Base-by-base conservation (phyloP, 1,140 invertebrate species). In the Ganaspis sp. region DNA sequence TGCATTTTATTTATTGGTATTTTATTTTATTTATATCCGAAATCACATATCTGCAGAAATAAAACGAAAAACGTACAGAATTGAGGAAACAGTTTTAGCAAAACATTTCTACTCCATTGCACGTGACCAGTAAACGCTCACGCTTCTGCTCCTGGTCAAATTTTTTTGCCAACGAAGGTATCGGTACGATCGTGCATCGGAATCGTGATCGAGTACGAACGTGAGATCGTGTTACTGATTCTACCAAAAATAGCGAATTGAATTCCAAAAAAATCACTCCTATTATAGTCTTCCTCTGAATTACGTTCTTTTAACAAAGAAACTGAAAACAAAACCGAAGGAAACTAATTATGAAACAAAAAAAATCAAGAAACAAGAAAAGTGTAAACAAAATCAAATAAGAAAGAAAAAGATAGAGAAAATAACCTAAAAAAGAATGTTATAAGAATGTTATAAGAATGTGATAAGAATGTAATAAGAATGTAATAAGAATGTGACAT, bases 111-210 rank as follows among this genome's bases (percentile, higher is more conserved):
- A 34, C 6, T 4, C 23, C 15, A 34, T n/a, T 64, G 58, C 23
- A 64, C 58, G 58, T 64, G 58, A 64, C 58, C 58, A 64, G 58
- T 64, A 26, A 64, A 64, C 26, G 58, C 58, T 64, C 58, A 64
- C 58, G 58, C 58, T 64, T 64, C 58, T 64, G 58, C 11, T 29
- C 58, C 23, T 64, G 58, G 21, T 23, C 54, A 26, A n/a, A 64
- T 29, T 6, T 64, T 64, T 64, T 64, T 26, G 3, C 58, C 0
- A 64, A 29, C 26, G 11, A 34, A 64, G 15, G 54, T 64, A 64
- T 64, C 23, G 58, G n/a, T 64, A 64, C 11, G 26, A 64, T 64
- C 58, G 58, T 64, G 58, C 58, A 64, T 64, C 15, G 58, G 29
- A 64, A 64, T 64, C 58, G 58, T 64, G 58, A 64, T 64, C 58